Evolutionary conservation across 2,113 vertebrate species (phyloP), one percentile per base, ranked within the genome.

Genomic region (Delphinus delphis): DNA sequence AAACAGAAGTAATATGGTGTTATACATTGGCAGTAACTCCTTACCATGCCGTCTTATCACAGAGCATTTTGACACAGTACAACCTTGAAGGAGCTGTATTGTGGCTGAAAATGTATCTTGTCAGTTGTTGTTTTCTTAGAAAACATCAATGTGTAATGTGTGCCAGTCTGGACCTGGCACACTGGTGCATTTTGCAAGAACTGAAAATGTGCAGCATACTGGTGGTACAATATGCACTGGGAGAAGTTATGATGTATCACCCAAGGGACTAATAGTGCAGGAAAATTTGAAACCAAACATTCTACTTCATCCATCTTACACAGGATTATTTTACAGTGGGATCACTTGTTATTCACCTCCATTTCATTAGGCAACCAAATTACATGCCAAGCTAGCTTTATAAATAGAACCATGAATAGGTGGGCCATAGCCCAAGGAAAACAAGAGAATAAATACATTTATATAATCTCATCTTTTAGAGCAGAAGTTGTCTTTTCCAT

Each of bases 311-410:
- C 60, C 58, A 83, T 95, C 94, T 87, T 93, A 65, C 36, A 95
- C 53, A 20, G n/a, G 86, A 82, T 97, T 84, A 81, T 68, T 94
- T 89, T 96, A 96, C 55, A 93, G 81, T 97, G 67, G 83, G 36
- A 84, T 89, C 80, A 60, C 92, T 97, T 93, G n/a, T 58, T 95
- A 92, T 95, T 97, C 91, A 93, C 89, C 76, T 98, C 74, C 63
- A 93, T 95, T 85, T 96, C 95, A 97, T 96, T 44, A 96, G 88
- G 76, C 92, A 96, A 90, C 88, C 93, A 92, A 73, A 98, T 97
- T 92, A 92, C 88, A 94, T 88, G 93, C 92, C 92, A 93, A 93
- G 60, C 28, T 44, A 88, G 79, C n/a, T 96, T 95, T 96, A 92
- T 71, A 97, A 97, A 96, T 90, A 41, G 93, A 97, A 86, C 33